Conservation (phyloP, 2,113 vertebrate genomes). For the Solenodon paradoxus region DNA sequence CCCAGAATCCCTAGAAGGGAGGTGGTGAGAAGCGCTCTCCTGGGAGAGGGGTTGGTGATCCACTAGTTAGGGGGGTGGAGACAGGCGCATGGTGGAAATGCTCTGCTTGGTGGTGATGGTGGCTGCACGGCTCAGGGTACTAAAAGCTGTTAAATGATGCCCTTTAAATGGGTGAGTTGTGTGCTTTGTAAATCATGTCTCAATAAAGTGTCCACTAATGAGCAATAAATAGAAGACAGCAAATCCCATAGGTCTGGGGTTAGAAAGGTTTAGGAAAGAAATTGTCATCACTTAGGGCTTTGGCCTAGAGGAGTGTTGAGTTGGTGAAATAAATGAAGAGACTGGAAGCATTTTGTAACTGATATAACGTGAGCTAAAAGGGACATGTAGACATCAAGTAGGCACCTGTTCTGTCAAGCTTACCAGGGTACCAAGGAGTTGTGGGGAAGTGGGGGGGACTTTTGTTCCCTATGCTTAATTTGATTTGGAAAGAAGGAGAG, state of each 20-base stretch:
- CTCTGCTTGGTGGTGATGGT: background rate
- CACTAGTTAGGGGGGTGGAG: background rate
- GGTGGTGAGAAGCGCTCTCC: background rate
- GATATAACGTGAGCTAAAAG: background rate
- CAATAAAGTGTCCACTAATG: background rate
- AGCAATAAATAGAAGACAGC: background rate
- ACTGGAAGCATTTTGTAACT: background rate
- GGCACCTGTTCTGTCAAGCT: accelerated
- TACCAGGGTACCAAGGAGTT: background rate
- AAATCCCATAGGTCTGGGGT: background rate
- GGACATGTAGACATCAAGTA: accelerated
- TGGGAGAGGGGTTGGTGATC: background rate
- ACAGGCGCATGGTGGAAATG: background rate
- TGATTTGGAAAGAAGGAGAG: background rate
- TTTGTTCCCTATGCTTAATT: background rate
- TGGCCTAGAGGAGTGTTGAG: background rate
- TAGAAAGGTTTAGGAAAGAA: background rate
- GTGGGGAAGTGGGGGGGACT: background rate
- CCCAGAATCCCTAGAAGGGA: background rate
- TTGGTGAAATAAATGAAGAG: too few species aligned
- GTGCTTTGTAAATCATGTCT: background rate
- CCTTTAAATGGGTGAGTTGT: background rate
- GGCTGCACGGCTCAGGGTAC: background rate
- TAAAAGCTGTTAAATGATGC: background rate
- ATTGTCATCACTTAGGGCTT: background rate